phyloP scores from a whole-genome alignment of 1,140 invertebrate genomes.

The Musca domestica region DNA sequence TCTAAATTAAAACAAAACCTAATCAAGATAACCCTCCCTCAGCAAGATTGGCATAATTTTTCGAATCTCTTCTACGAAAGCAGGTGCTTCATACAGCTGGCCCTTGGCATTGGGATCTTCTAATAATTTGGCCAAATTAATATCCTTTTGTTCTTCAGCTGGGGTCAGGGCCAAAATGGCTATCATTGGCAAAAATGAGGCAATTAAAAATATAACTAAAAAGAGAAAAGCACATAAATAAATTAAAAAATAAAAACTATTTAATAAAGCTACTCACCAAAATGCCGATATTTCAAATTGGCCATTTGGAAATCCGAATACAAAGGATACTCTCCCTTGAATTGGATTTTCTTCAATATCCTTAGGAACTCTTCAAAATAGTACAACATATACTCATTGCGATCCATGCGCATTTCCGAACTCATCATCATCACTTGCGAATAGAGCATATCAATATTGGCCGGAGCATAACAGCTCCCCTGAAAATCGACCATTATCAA shows the following conservation, averaged over 20 bases:
- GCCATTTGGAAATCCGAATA: constrained; percentile 14
- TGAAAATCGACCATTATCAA: constrained; percentile 31
- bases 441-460: constrained; percentile 30
- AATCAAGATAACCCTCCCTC: constrained; percentile 17
- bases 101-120: background rate
- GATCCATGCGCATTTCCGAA: constrained; percentile 8
- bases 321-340: constrained; percentile 11
- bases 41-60: constrained; percentile 9
- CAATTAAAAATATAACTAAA: constrained; percentile 1
- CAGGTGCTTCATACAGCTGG: background rate
- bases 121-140: background rate
- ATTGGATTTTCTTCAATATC: constrained; percentile 26
- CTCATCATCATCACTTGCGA: constrained; percentile 27
- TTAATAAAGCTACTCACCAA: background rate
- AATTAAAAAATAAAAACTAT: background rate
- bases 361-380: constrained; percentile 27
- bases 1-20: background rate
- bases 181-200: constrained; percentile 7
- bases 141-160: background rate
- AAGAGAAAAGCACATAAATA: background rate
- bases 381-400: constrained; percentile 28
- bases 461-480: constrained; percentile 27
- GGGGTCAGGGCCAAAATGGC: background rate
- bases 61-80: background rate
- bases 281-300: background rate